Evolutionary conservation across 2,797 vertebrate genomes (phyloP).

Genomic region (Malacoraja senta): DNA sequence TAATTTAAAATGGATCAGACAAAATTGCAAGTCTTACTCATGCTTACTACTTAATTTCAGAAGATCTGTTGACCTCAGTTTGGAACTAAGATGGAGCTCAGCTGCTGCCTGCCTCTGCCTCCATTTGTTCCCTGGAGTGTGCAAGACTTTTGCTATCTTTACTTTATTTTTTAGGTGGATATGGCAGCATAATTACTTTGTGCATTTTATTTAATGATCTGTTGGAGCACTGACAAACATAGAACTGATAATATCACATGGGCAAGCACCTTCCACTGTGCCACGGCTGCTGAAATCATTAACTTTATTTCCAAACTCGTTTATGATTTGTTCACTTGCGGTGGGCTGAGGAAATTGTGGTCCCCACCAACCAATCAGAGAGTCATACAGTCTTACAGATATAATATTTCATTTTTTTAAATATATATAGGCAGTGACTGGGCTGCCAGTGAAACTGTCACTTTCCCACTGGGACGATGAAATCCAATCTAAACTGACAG

Average conservation of each 20-base stretch:
- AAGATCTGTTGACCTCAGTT: background rate
- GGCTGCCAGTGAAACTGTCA: background rate
- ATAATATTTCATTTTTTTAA: background rate
- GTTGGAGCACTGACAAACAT: background rate
- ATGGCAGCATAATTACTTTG: background rate
- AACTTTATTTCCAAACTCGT: background rate
- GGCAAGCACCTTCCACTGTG: background rate
- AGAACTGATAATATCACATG: background rate
- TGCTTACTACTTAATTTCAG: background rate
- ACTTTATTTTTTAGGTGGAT: background rate
- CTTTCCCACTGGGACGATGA: background rate
- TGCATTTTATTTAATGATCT: background rate
- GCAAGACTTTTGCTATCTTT: background rate
- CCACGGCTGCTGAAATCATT: background rate
- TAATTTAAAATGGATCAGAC: background rate
- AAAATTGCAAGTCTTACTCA: background rate
- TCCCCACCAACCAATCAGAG: background rate
- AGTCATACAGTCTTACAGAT: background rate
- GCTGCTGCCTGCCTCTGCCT: background rate
- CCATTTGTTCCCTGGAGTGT: background rate
- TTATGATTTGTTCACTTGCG: background rate
- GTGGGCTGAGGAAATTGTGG: background rate
- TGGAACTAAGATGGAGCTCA: background rate
- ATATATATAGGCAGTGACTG: background rate
- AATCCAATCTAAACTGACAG: background rate